Base-by-base conservation (phyloP, 35 echinoderm and acorn worm species). In the Heliocidaris erythrogramma region DNA sequence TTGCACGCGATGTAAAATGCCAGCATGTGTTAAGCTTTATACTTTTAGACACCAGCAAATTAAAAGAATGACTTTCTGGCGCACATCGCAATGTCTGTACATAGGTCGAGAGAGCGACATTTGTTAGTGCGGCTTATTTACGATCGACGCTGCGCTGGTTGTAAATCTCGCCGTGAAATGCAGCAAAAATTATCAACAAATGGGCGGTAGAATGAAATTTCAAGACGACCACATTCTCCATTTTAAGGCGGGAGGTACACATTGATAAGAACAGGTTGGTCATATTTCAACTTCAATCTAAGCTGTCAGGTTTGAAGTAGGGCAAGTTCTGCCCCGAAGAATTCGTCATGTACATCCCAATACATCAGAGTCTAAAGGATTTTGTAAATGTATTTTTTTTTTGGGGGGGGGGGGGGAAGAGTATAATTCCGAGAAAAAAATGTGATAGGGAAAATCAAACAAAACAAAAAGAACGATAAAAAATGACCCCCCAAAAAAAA, bases 211-310 rank as follows among this genome's bases (percentile, higher is more conserved):
- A 78, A 78, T 24, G 17, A 18, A 78, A 78, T 78, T 27, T 78
- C 7, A 78, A 78, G 65, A 78, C 14, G 18, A 78, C 65, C 65
- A 21, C 65, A 78, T 78, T 21, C 21, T 78, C 65, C 65, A 42
- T 78, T 18, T 78, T 78, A 78, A 78, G 24, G 21, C 7, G 2
- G 65, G 17, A n/a, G 65, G 27, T 78, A 78, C 65, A n/a, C 65
- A 78, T n/a, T 78, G 65, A 78, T 78, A 78, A 78, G 65, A 78
- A n/a, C 65, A 78, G 65, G 65, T 78, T 78, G 65, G 65, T n/a
- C 65, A 78, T 78, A 78, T 78, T 78, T 78, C 65, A 78, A 7
- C 65, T 78, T n/a, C 65, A 78, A 78, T 78, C 27, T 24, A 78
- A 78, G 27, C 65, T 78, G 65, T n/a, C 65, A 78, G 7, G 65